Conservation (phyloP, 1,140 invertebrate species). For the Scylla paramamosain region DNA sequence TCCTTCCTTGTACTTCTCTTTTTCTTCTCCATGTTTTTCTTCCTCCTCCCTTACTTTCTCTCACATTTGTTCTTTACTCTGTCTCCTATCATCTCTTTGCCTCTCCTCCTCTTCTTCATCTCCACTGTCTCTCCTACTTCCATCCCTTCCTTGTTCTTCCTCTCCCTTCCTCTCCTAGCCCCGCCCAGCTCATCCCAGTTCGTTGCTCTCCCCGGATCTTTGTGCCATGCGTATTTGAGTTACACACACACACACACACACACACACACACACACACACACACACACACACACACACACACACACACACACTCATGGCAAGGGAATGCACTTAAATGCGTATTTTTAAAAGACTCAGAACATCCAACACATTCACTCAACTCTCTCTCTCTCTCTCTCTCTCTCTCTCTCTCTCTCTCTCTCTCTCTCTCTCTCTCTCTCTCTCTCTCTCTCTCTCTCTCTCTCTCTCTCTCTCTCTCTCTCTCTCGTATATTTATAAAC, state of each 20-base stretch:
- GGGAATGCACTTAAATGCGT: background rate
- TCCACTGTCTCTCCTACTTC: background rate
- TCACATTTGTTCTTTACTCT: background rate
- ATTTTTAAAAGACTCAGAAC: background rate
- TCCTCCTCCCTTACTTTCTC: background rate
- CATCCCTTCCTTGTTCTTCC: background rate
- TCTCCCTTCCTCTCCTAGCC: background rate
- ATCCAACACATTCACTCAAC: background rate
- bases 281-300: constrained; percentile 6
- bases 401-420: background rate
- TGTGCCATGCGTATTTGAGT: too few relatives aligned
- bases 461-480: constrained; percentile 10
- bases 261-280: constrained; percentile 14
- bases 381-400: background rate
- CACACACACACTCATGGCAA: background rate
- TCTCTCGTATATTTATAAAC: background rate
- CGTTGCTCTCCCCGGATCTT: background rate
- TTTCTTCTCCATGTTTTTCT: background rate
- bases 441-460: background rate
- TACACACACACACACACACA: constrained; percentile 2
- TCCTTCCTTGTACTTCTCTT: background rate
- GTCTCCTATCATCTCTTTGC: background rate
- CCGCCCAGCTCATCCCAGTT: background rate
- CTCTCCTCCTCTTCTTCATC: background rate
- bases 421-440: background rate